Conservation (phyloP, 2,113 vertebrate species). For the Onychostruthus taczanowskii region DNA sequence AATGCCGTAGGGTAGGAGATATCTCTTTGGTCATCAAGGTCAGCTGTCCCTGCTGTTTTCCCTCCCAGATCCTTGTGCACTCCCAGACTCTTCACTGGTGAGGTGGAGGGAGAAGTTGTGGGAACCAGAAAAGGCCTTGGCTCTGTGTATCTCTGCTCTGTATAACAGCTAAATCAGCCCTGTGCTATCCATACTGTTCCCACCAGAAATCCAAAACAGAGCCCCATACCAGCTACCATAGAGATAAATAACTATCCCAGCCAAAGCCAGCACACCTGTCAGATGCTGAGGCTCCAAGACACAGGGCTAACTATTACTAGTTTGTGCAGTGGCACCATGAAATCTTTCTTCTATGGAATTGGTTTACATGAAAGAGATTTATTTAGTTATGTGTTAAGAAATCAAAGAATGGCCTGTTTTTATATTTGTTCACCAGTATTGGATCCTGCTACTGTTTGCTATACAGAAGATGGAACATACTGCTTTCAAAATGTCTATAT, state of each 20-base stretch:
- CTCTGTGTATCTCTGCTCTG: background rate
- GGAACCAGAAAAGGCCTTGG: background rate
- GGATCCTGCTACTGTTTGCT: conserved; percentile 49
- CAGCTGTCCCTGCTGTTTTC: background rate
- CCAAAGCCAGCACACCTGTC: background rate
- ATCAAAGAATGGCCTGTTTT: conserved; percentile 38
- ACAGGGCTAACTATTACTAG: conserved; percentile 37
- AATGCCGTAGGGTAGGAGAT: background rate
- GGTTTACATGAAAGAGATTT: conserved; percentile 53
- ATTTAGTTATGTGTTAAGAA: conserved; percentile 37
- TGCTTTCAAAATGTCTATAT: background rate
- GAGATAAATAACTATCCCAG: background rate
- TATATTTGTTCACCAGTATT: conserved; percentile 38
- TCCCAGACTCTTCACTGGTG: background rate
- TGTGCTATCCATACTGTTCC: background rate
- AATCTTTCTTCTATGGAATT: conserved; percentile 60
- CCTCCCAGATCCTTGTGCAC: background rate
- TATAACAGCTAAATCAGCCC: background rate
- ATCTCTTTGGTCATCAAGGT: background rate
- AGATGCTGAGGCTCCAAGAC: conserved; percentile 52
- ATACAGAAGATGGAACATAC: background rate
- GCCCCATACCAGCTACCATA: too few relatives aligned
- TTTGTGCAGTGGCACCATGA: background rate
- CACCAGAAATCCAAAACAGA: background rate
- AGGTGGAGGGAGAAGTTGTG: background rate